phyloP scores from a whole-genome alignment of 2,888 invertebrate species.

The Drosophila antonietae region DNA sequence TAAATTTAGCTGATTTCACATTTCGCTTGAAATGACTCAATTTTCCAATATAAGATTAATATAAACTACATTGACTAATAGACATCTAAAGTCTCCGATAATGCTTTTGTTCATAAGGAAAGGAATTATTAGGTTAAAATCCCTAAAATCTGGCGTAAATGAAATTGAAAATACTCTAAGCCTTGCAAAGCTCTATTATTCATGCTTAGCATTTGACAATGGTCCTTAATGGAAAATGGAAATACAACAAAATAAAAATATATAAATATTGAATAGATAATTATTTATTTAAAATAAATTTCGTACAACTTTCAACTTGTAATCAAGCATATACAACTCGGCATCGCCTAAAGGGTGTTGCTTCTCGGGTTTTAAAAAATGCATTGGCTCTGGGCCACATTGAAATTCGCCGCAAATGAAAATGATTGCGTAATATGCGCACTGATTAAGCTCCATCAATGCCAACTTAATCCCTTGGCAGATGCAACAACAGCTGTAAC shows the following conservation, averaged over 20 bases:
- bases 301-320: not conserved
- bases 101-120: too few relatives aligned
- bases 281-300: not conserved
- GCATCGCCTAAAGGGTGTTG: slow-evolving; percentile 4
- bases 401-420: slow-evolving; percentile 27
- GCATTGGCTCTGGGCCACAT: slow-evolving; percentile 26
- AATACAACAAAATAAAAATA: too few relatives aligned
- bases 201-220: not conserved
- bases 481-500: slow-evolving; percentile 6
- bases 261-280: too few relatives aligned
- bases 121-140: too few relatives aligned
- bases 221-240: too few relatives aligned
- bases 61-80: too few relatives aligned
- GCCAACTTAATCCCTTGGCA: slow-evolving; percentile 48
- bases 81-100: too few relatives aligned
- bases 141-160: too few relatives aligned
- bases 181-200: not conserved
- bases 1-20: too few relatives aligned
- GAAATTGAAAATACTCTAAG: too few relatives aligned
- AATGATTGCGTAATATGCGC: slow-evolving; percentile 57
- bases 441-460: slow-evolving; percentile 66
- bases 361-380: slow-evolving; percentile 24
- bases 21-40: too few relatives aligned
- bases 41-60: too few relatives aligned
- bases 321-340: not conserved